A percentile compares a stretch with the other conserved stretches of the same genome.
These are phyloP conservation scores for Diaperis boleti DNA, from an alignment of 2,888 invertebrate genomes.

Conservation along the genomic window DNA sequence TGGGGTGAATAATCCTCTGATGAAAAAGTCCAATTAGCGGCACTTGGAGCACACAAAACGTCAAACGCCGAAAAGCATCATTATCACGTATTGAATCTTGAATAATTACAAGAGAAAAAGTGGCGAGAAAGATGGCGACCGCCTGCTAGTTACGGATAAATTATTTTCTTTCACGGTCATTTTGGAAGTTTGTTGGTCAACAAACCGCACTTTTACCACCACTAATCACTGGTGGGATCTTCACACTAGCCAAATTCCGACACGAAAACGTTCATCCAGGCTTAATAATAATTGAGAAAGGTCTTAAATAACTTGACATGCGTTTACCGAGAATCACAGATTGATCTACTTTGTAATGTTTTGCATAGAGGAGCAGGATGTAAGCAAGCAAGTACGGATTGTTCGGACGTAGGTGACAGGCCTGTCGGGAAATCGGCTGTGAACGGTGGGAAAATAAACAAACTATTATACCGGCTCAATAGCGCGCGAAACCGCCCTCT, in stretches of 20 bases:
- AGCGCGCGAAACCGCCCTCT: slow-evolving; percentile 64
- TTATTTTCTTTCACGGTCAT: slow-evolving; percentile 67
- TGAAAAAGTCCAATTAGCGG: slow-evolving; percentile 35
- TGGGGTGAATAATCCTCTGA: slow-evolving; percentile 19
- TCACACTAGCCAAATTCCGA: slow-evolving; percentile 36
- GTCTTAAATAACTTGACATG: slow-evolving; percentile 57
- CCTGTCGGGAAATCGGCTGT: slow-evolving; percentile 63
- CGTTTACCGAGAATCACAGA: slow-evolving; percentile 63
- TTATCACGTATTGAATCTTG: slow-evolving; percentile 56
- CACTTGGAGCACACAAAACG: slow-evolving; percentile 49
- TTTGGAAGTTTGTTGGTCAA: slow-evolving; percentile 64
- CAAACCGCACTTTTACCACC: slow-evolving; percentile 60
- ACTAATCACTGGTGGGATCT: slow-evolving; percentile 49
- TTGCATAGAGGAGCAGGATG: slow-evolving; percentile 64
- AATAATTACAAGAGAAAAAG: slow-evolving; percentile 64
- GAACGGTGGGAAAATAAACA: slow-evolving; percentile 66
- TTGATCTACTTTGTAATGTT: slow-evolving; percentile 67
- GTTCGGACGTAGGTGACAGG: slow-evolving; percentile 65
- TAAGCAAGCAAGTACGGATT: slow-evolving; percentile 59
- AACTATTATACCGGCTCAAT: slow-evolving; percentile 65
- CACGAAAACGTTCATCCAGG: slow-evolving; percentile 41
- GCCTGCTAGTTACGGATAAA: slow-evolving; percentile 67
- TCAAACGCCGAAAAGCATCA: slow-evolving; percentile 56
- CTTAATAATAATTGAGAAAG: slow-evolving; percentile 21
- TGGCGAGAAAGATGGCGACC: slow-evolving; percentile 73